Base-by-base conservation (phyloP, 2,113 vertebrate genomes). In the Mobula birostris region DNA sequence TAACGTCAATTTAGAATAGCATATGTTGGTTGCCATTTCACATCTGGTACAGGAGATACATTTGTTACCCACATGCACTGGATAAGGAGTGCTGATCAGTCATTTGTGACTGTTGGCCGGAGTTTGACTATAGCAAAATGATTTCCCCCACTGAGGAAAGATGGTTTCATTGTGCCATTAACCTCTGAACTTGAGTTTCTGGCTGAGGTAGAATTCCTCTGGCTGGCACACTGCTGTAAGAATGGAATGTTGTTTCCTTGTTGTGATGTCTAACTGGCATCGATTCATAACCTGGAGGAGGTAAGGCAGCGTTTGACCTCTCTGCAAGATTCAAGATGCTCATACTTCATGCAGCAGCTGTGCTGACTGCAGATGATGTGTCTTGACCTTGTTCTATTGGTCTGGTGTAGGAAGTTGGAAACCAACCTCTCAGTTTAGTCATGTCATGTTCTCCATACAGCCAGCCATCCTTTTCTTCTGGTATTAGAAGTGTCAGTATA, bases 401-500 rank as follows among this genome's bases (percentile, higher is more conserved):
- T 77, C 97, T 98, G 0, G 97, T 97, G 15, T 97, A 99, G 0
- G 99, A 99, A 0, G 98, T 98, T 0, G 99, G 99, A 96, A 99
- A 99, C 99, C 99, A 99, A 82, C 99, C 98, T 96, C 95, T 99
- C 99, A 95, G 96, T 95, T 96, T 97, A 0, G 97, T 97, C 87
- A 94, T 94, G 83, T 99, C 98, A 0, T 99, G 96, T 95, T 99
- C 98, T 40, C 99, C 99, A 0, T 99, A 99, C 7, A 99, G 96
- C 99, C 99, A 99, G 91, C 99, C 99, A 0, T 99, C 99, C 94
- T 97, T 98, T 95, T 99, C 98, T 58, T 99, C 98, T 0, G 98
- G 96, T 80, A 99, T 95, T 48, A 99, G 97, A 94, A 99, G 96
- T 0, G 96, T 96, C 96, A 99, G 97, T 95, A 97, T 19, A 14